A percentile compares a stretch with the other conserved stretches of the same genome.
Conservation (phyloP, 1,140 invertebrate species). For the Nymphalis io region DNA sequence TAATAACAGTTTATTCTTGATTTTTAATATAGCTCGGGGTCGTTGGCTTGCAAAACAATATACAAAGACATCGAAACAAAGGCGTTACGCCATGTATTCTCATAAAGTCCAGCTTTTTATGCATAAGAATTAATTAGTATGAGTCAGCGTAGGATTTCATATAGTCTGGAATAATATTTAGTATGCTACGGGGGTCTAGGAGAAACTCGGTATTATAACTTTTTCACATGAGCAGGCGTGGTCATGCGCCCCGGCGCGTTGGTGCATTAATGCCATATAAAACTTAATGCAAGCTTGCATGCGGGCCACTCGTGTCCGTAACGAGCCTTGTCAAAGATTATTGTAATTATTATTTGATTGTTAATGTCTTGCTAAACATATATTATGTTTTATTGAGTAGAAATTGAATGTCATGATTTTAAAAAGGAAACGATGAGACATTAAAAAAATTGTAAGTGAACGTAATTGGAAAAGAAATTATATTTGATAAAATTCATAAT, state of each 20-base stretch:
- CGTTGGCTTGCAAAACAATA: constrained; percentile 38
- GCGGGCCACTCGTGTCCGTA: constrained; percentile 54
- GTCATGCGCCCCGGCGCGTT: constrained; percentile 57
- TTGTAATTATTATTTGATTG: constrained; percentile 17
- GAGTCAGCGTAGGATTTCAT: constrained; percentile 44
- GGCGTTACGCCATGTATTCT: constrained; percentile 34
- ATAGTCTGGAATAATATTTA: constrained; percentile 30
- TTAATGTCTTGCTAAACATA: too few species aligned
- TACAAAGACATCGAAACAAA: constrained; percentile 43
- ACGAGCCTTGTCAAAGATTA: constrained; percentile 58
- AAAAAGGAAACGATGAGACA: too few species aligned
- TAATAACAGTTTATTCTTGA: constrained; percentile 29
- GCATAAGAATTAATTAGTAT: constrained; percentile 48
- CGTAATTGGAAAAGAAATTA: too few species aligned
- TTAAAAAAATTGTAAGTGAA: too few species aligned
- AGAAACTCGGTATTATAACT: constrained; percentile 53
- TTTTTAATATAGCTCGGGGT: constrained; percentile 49
- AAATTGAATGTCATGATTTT: too few species aligned
- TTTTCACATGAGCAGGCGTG: constrained; percentile 52
- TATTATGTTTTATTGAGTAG: too few species aligned
- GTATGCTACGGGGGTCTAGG: constrained; percentile 28
- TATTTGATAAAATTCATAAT: too few species aligned
- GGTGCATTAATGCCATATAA: constrained; percentile 67
- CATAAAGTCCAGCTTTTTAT: constrained; percentile 41
- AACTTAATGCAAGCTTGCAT: constrained; percentile 70